These are phyloP conservation scores for Lophius piscatorius DNA, from an alignment of 2,113 vertebrate genomes.

Conservation along the genomic window DNA sequence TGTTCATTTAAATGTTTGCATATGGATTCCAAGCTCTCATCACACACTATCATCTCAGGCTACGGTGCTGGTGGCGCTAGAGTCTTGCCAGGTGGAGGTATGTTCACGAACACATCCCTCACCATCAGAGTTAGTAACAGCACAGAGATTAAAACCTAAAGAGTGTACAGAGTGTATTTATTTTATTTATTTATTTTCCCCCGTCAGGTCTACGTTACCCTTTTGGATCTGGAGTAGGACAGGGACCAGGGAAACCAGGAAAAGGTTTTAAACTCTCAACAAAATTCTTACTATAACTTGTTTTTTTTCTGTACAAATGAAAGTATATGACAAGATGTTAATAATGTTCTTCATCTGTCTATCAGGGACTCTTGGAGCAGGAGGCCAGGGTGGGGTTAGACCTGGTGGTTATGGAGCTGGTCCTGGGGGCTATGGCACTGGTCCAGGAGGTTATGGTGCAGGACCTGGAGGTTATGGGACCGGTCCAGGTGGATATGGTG, in stretches of 20 bases:
- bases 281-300: background rate
- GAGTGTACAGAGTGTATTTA: background rate
- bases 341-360: constrained; percentile 23
- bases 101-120: background rate
- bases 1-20: constrained; percentile 5
- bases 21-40: background rate
- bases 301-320: background rate
- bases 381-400: constrained; percentile 43
- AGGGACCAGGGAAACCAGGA: constrained; percentile 64
- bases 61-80: constrained; percentile 70
- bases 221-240: constrained; percentile 72
- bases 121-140: background rate
- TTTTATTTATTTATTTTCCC: background rate
- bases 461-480: constrained; percentile 46
- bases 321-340: background rate
- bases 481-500: constrained; percentile 48
- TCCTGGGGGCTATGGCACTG: constrained; percentile 43
- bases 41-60: constrained; percentile 42
- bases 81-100: constrained; percentile 76
- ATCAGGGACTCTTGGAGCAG: constrained; percentile 57
- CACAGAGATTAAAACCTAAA: background rate
- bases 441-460: constrained; percentile 51
- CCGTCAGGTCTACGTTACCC: constrained; percentile 71
- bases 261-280: constrained; percentile 59
- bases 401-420: constrained; percentile 50